Percentiles rank a stretch among this genome's conserved stretches.
phyloP scores from a whole-genome alignment of 2,888 invertebrate species.

The Tanypteryx hageni region DNA sequence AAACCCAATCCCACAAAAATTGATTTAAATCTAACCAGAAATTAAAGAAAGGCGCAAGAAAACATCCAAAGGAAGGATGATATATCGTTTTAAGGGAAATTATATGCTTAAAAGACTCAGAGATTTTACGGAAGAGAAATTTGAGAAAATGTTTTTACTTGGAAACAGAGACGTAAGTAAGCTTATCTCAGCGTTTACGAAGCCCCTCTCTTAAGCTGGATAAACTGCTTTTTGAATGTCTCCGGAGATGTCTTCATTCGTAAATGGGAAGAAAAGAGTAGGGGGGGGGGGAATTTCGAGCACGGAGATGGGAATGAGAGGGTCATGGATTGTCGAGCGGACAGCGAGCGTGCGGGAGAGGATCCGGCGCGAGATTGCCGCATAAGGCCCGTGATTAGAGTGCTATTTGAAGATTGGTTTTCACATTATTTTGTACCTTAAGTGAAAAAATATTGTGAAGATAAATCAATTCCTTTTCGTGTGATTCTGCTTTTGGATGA shows the following conservation, averaged over 20 bases:
- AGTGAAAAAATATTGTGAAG: too few relatives aligned
- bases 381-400: too few relatives aligned
- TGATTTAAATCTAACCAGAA: too few relatives aligned
- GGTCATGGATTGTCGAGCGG: neutral
- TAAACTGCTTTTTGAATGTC: neutral
- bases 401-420: too few relatives aligned
- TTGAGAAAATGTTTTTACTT: neutral
- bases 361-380: too few relatives aligned
- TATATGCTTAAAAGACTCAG: neutral
- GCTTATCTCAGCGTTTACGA: neutral
- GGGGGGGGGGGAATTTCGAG: neutral
- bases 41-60: too few relatives aligned
- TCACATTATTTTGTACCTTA: too few relatives aligned
- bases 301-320: neutral
- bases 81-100: neutral
- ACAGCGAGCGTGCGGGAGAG: neutral
- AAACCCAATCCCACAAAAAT: too few relatives aligned
- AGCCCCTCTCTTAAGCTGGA: neutral
- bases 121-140: neutral
- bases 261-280: neutral
- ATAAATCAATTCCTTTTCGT: too few relatives aligned
- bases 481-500: too few relatives aligned
- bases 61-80: too few relatives aligned
- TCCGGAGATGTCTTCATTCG: slow-evolving; percentile 3
- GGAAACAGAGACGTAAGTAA: neutral